Base-by-base conservation (phyloP, 2,113 vertebrate species). In the Phrynosoma platyrhinos region DNA sequence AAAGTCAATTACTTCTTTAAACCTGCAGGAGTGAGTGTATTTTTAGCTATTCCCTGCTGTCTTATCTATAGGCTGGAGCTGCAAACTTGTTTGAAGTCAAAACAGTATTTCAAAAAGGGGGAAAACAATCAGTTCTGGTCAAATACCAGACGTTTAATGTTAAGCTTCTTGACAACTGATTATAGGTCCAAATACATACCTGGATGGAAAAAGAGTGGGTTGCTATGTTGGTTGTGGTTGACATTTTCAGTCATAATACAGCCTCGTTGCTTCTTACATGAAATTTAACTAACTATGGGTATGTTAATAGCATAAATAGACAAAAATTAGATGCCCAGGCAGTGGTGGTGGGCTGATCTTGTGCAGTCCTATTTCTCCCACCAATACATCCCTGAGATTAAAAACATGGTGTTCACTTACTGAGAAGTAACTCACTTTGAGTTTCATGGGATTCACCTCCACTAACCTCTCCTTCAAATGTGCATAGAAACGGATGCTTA, bases 1-100 rank as follows among this genome's bases (percentile, higher is more conserved):
- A 86, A 91, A 86, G 85, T n/a, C 79, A 82, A 81, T 79, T 16
- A 21, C 3, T 91, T 89, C 62, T n/a, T 84, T n/a, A 79, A 53
- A 90, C 85, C 23, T 88, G 4, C 9, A 40, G 32, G 69, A 88
- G n/a, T 90, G 25, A 83, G 62, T 55, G 20, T 72, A 91, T 53
- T 89, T 89, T 85, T n/a, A 76, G 74, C 79, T 42, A 0, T 0
- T 23, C 14, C 90, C 87, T 79, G 32, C 27, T 52, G 89, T 21
- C 86, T 75, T 86, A 58, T 66, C 62, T 79, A 21, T 27, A 32
- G 62, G 6, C 2, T 53, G 64, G 3, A 88, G 23, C 58, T 75
- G 66, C 91, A 32, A 18, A 30, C 16, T 0, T 0, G 8, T 85
- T 83, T 90, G 25, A 8, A 91, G 62, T 82, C 52, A 89, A 74